phyloP scores from a whole-genome alignment of 2,797 vertebrate genomes.

The Chaetophractus vellerosus region DNA sequence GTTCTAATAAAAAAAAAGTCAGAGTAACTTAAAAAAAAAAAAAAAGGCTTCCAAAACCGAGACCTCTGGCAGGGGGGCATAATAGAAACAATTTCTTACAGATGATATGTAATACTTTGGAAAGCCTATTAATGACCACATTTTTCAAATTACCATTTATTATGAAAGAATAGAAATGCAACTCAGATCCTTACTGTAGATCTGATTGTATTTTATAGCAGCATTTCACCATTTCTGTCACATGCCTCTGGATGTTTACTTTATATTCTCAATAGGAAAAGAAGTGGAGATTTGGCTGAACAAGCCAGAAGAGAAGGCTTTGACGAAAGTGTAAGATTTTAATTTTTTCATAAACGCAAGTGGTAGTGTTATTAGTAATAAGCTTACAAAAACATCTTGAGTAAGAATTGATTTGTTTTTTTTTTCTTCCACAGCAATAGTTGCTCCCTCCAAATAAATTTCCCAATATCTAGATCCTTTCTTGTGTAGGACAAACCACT shows the following conservation, averaged over 20 bases:
- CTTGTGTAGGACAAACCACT: not conserved
- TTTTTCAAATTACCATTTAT: constrained; percentile 21
- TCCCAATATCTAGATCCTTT: constrained; percentile 17
- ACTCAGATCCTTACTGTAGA: not conserved
- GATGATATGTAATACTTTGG: constrained; percentile 12
- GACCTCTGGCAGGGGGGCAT: constrained; percentile 13
- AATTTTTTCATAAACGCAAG: constrained; percentile 69
- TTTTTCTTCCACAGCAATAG: not conserved
- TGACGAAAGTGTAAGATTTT: constrained; percentile 80
- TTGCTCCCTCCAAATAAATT: not conserved
- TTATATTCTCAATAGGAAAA: constrained; percentile 60
- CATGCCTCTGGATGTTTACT: constrained; percentile 66
- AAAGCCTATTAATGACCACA: constrained; percentile 1
- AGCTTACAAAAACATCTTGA: constrained; percentile 10
- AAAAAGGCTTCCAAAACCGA: constrained; percentile 51
- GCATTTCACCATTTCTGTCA: constrained; percentile 13
- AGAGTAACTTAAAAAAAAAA: not conserved
- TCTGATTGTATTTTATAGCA: not conserved
- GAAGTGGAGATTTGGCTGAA: constrained; percentile 46
- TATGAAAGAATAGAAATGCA: constrained; percentile 51
- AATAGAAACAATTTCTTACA: not conserved
- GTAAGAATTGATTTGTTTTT: constrained; percentile 55
- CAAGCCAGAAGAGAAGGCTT: constrained; percentile 81
- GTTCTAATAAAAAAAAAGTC: no score
- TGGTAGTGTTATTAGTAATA: constrained; percentile 47